Base-by-base conservation (phyloP, 2,888 invertebrate genomes). In the Macaria liturata region DNA sequence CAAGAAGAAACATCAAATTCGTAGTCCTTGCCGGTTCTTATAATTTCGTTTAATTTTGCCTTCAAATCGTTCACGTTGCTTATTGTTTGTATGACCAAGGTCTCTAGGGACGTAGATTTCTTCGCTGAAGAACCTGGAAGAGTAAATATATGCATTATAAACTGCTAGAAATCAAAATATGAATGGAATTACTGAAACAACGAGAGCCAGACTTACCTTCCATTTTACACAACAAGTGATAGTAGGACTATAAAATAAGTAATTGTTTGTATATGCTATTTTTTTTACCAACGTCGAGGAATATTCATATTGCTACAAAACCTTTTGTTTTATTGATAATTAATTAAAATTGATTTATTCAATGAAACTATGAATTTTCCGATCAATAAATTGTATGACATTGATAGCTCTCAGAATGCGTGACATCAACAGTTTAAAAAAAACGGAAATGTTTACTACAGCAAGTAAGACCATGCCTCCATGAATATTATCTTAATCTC, bases 1-100 rank as follows among this genome's bases (percentile, higher is more conserved):
- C 91, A 84, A 3, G 86, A 74, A 7, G 86, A 86, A 59, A 92
- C 86, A 68, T 90, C 86, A 64, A 86, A 85, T 71, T 92, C 85
- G 56, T 92, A 90, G 66, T 88, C 84, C 75, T 86, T 85, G 34
- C 90, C 91, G 54, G 81, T 74, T 61, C 77, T 71, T 61, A 93
- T 88, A 54, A 93, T 91, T 49, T 84, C 83, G 56, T 84, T 84
- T 40, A 93, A 76, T 79, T 88, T 90, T 42, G 77, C 72, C 67
- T 91, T 92, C 58, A 93, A 84, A 64, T 91, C 89, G 53, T 75
- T 81, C 0, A 80, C 69, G 65, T 88, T 87, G 55, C 78, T 83
- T 72, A 82, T 89, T 69, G 84, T 90, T 71, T 82, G 84, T 63
- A 89, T 86, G 1, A 88, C 83, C 58, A 91, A 72, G 6, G 81